A percentile compares a stretch with the other conserved stretches of the same genome.
Conservation (phyloP, 2,888 invertebrate species). For the Synergus japonicus region DNA sequence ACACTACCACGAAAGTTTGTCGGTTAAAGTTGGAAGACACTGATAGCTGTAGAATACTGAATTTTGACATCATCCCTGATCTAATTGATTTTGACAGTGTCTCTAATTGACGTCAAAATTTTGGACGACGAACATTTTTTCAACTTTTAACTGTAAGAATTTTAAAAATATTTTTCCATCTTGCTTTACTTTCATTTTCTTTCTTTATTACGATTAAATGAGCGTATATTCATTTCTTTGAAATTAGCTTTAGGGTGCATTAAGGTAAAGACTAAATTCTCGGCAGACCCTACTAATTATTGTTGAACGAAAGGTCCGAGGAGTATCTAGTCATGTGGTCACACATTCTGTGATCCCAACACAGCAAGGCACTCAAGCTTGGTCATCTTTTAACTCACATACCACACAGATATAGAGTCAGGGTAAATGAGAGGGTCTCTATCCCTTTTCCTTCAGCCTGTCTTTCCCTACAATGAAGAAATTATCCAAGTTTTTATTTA, state of each 20-base stretch:
- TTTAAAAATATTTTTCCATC: neutral
- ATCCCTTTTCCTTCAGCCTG: conserved; percentile 15
- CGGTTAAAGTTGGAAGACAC: conserved; percentile 48
- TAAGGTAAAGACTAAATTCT: neutral
- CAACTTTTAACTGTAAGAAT: too few relatives aligned
- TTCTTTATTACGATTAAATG: neutral
- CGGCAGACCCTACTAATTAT: conserved; percentile 61
- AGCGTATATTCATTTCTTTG: neutral
- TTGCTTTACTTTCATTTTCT: neutral
- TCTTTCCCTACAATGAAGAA: conserved; percentile 7
- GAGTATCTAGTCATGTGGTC: conserved; percentile 61
- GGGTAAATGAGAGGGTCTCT: conserved; percentile 27
- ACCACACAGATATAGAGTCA: neutral
- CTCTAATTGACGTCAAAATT: neutral
- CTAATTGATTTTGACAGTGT: neutral
- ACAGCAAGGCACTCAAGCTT: conserved; percentile 75
- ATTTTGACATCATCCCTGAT: neutral
- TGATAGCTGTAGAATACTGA: conserved; percentile 15
- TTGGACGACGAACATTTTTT: neutral
- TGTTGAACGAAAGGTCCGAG: conserved; percentile 66
- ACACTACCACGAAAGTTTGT: conserved; percentile 55
- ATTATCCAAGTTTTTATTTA: neutral
- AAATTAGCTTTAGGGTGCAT: neutral
- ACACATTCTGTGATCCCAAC: conserved; percentile 66
- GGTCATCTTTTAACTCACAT: conserved; percentile 71